Percentiles rank a stretch among this genome's conserved stretches.
Evolutionary conservation across 2,888 invertebrate genomes (phyloP).

Genomic region (Pyrrhopygopsis socrates): DNA sequence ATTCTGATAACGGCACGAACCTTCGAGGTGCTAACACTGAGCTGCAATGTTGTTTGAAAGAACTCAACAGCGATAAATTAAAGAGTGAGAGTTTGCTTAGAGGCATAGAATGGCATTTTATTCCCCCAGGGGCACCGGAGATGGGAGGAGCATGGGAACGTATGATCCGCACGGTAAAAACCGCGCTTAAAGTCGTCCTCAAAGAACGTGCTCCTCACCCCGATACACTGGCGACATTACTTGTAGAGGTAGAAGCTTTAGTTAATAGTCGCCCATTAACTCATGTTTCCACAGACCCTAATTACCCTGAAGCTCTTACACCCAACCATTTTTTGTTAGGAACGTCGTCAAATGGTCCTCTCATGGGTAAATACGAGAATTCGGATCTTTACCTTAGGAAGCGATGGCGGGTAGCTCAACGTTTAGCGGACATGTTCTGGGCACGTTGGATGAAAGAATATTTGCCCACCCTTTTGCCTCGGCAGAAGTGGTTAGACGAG

Average conservation of each 20-base stretch:
- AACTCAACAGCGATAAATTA: constrained; percentile 3
- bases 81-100: constrained; percentile 16
- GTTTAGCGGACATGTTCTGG: constrained; percentile 84
- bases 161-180: constrained; percentile 55
- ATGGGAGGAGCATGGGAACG: constrained; percentile 54
- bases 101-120: constrained; percentile 60
- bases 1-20: constrained; percentile 75
- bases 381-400: constrained; percentile 79
- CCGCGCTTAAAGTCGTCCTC: constrained; percentile 50
- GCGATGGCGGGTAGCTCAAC: constrained; percentile 78
- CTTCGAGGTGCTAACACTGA: constrained; percentile 21
- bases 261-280: constrained; percentile 89
- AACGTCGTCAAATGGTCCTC: constrained; percentile 61
- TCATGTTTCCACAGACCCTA: constrained; percentile 81
- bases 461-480: constrained; percentile 47
- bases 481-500: constrained; percentile 42
- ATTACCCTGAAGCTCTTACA: constrained; percentile 85
- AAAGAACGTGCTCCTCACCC: constrained; percentile 52
- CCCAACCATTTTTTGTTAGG: constrained; percentile 87
- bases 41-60: neutral
- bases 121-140: constrained; percentile 36
- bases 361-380: constrained; percentile 64
- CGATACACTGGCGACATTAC: constrained; percentile 54
- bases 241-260: constrained; percentile 59
- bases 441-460: constrained; percentile 81